phyloP scores from a whole-genome alignment of 2,797 vertebrate species.

The Acanthopagrus latus region DNA sequence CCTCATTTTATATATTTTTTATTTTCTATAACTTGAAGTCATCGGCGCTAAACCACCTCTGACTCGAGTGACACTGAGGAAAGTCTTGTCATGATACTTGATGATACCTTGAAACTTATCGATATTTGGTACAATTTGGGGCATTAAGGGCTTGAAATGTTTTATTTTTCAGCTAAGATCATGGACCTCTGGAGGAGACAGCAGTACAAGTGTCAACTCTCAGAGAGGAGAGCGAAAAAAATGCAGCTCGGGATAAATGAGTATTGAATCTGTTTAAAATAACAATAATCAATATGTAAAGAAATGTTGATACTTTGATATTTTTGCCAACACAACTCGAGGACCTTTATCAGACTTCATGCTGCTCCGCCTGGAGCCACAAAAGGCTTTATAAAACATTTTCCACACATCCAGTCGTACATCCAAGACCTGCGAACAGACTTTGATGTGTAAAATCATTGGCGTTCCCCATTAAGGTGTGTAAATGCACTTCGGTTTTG shows the following conservation, averaged over 20 bases:
- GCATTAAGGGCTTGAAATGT: no score
- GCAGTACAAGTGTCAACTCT: no score
- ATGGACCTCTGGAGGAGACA: no score
- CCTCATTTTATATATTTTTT: neutral
- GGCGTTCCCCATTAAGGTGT: neutral
- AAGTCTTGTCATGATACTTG: no score
- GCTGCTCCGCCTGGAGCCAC: neutral
- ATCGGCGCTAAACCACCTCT: neutral
- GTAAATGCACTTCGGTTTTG: slow-evolving; percentile 2
- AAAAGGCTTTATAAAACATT: neutral
- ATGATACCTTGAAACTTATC: no score
- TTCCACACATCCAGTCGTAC: neutral
- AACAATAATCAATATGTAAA: no score
- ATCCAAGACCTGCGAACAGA: neutral
- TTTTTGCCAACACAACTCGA: neutral
- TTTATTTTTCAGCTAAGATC: no score
- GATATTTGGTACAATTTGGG: no score
- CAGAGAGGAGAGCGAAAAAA: no score
- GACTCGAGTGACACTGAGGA: neutral
- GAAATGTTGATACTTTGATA: no score
- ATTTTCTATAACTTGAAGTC: neutral
- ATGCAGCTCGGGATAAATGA: no score
- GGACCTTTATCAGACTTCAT: neutral
- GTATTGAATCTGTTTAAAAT: no score
- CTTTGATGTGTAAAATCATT: slow-evolving; percentile 15